Conservation (phyloP, 2,888 invertebrate genomes). For the Pterostichus madidus region DNA sequence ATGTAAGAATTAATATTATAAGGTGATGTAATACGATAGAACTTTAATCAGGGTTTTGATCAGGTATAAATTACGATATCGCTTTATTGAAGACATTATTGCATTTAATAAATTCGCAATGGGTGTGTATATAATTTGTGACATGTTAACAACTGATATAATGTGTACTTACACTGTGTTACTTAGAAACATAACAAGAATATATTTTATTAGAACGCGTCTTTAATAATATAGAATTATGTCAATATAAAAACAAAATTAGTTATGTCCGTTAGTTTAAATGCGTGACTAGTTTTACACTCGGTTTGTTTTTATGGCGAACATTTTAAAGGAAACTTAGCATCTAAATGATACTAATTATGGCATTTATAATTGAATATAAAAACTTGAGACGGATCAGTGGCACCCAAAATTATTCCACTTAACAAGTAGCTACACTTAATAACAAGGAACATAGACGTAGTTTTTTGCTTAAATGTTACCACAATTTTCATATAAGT, state of each 20-base stretch:
- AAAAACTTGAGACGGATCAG: constrained; percentile 1
- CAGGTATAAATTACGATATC: constrained; percentile 18
- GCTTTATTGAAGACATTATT: constrained; percentile 42
- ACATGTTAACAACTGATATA: constrained; percentile 18
- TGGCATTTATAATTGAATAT: constrained; percentile 50
- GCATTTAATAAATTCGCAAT: constrained; percentile 57
- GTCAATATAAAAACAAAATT: constrained; percentile 61
- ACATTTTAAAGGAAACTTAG: constrained; percentile 37
- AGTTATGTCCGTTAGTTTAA: constrained; percentile 53
- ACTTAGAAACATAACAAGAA: constrained; percentile 49
- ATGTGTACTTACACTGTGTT: constrained; percentile 3
- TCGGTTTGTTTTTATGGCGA: constrained; percentile 31
- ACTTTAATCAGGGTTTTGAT: constrained; percentile 18
- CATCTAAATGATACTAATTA: constrained; percentile 54
- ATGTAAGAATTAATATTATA: constrained; percentile 8
- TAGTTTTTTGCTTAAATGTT: constrained; percentile 5
- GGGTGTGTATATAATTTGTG: constrained; percentile 48
- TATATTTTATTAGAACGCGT: constrained; percentile 53
- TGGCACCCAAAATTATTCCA: constrained; percentile 31
- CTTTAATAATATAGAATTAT: constrained; percentile 64
- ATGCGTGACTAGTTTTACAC: constrained; percentile 57
- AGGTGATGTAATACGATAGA: constrained; percentile 6
- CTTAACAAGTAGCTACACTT: constrained; percentile 42
- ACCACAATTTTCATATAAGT: constrained; percentile 9
- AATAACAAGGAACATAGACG: constrained; percentile 30